Base-by-base conservation (phyloP, 2,113 vertebrate genomes). In the Clupea harengus region DNA sequence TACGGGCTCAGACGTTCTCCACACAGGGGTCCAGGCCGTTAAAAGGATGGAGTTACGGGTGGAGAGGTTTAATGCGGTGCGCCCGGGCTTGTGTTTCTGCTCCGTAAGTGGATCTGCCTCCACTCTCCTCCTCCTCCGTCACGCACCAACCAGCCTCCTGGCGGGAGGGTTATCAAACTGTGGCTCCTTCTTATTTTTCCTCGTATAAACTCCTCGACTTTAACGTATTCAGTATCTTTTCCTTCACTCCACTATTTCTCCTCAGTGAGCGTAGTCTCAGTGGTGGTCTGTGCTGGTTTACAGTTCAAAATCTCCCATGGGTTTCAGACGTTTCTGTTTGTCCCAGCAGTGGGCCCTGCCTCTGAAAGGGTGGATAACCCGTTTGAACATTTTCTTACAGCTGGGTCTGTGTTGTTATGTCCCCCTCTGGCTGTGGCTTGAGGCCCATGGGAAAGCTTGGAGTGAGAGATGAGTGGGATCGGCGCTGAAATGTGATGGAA, bases 31-130 rank as follows among this genome's bases (percentile, higher is more conserved):
- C 64, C 9, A 25, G 64, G n/a, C 64, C 25, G 64, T 72, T 72
- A 72, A 72, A 67, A 72, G 25, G 64, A 72, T 32, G 64, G 64
- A 72, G 64, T 72, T 72, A 72, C 64, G 64, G 64, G 25, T 72
- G 64, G 64, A 72, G 25, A 28, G n/a, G n/a, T 72, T 72, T 72
- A 72, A 72, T 72, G 32, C 9, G 64, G 9, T 13, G 64, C 28
- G 64, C 64, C 10, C 8, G 64, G 64, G 64, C 32, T 72, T 72
- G 64, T 32, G 64, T 72, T 72, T 72, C 64, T 72, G 64, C n/a
- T 28, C n/a, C n/a, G 64, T 72, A 72, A 72, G 64, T 72, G 64
- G 64, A 72, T 72, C 64, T n/a, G 22, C 60, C 60, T 67, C 60
- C 60, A 2, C n/a, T 67, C 60, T 72, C n/a, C 64, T 28, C 25